Evolutionary conservation across 2,888 invertebrate species (phyloP).

Genomic region (Muscina levida): DNA sequence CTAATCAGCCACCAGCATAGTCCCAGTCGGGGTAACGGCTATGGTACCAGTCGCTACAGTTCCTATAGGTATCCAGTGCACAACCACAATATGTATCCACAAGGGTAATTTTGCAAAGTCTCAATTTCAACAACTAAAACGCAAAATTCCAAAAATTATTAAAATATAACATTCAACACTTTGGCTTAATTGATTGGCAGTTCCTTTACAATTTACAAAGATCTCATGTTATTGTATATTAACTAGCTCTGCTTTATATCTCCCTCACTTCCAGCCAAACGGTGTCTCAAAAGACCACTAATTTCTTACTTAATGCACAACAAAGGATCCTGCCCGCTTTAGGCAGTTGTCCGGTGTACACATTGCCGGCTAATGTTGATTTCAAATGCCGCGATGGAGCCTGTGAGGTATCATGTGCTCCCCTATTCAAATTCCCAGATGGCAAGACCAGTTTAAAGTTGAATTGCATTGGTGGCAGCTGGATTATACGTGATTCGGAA

Average conservation of each 20-base stretch:
- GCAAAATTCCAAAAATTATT: slow-evolving; percentile 14
- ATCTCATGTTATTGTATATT: slow-evolving; percentile 19
- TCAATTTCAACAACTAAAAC: not conserved
- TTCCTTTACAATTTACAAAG: not conserved
- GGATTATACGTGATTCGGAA: slow-evolving; percentile 75
- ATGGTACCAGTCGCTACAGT: not conserved
- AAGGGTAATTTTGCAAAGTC: slow-evolving; percentile 47
- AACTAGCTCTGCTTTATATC: too few relatives aligned
- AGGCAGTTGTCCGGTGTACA: slow-evolving; percentile 70
- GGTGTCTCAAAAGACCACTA: slow-evolving; percentile 52
- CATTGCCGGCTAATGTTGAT: slow-evolving; percentile 72
- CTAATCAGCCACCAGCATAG: slow-evolving; percentile 2
- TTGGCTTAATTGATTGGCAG: slow-evolving; percentile 7
- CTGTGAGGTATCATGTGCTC: slow-evolving; percentile 73
- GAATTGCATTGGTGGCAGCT: slow-evolving; percentile 74
- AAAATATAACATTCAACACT: not conserved
- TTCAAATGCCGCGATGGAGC: slow-evolving; percentile 71
- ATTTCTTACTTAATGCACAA: slow-evolving; percentile 71
- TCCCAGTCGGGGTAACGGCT: not conserved
- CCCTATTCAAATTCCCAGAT: slow-evolving; percentile 72
- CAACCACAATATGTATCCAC: slow-evolving; percentile 39
- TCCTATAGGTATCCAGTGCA: not conserved
- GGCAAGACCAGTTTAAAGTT: slow-evolving; percentile 70
- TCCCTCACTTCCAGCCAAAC: slow-evolving; percentile 45
- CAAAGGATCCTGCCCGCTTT: slow-evolving; percentile 69